Evolutionary conservation across 2,888 invertebrate genomes (phyloP), one percentile per base, ranked within the genome.

Genomic region (Sclerodermus sp.): DNA sequence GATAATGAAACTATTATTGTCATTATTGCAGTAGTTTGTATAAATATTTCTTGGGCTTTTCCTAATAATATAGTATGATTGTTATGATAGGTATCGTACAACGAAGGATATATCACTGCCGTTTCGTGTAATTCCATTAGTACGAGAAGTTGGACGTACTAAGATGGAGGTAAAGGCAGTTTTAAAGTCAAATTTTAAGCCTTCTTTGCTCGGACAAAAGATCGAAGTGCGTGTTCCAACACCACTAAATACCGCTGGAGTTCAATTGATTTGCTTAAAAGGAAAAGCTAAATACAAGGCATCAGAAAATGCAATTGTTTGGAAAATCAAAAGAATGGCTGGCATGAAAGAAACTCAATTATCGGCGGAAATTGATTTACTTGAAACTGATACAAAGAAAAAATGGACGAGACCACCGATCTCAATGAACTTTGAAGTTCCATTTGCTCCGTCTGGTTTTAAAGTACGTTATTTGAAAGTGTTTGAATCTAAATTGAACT

Each of bases 121-220:
- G 60, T 99, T 99, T 87, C 91, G 99, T 60, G 97, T 99, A 54
- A 99, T 99, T 74, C 99, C 99, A 0, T 81, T 99, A 36, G 99
- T 99, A 0, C 87, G 98, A 0, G 99, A 99, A 79, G 96, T 96
- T 2, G 98, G 98, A 0, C 90, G 98, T 63, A 97, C 97, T 68
- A 96, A 98, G 81, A 99, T 99, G 98, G 99, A 99, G 79, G 98
- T 99, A 0, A 99, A 99, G 78, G 96, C 98, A 12, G 98, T 99
- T 0, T 84, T 99, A 46, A 99, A 99, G 82, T 96, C 96, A 52
- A 99, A 97, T 82, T 99, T 99, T 80, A 99, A 99, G 79, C 96
- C 98, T 0, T 96, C 97, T 0, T 81, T 99, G 41, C 83, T 99
- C 15, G 98, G 98, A 0, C 99, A 99, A 81, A 99, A 99, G 82